Evolutionary conservation across 2,888 invertebrate genomes (phyloP), one percentile per base, ranked within the genome.

Genomic region (Phortica okadai): DNA sequence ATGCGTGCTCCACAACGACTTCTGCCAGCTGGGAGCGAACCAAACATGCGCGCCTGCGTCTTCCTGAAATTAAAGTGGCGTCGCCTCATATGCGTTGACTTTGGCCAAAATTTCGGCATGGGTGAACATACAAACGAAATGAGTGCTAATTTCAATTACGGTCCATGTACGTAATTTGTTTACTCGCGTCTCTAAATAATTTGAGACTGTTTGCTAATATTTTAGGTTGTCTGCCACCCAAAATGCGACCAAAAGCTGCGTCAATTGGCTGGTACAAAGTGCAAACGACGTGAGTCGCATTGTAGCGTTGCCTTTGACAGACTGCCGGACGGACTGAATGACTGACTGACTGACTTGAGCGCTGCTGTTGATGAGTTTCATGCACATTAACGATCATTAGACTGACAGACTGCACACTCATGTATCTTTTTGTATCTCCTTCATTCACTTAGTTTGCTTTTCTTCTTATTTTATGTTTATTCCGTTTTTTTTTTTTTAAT

Each of bases 91-190:
- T 50, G 50, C 50, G 8, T 8, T 8, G 50, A 50, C 50, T 50
- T 50, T 6, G 6, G 2, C 50, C 6, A 50, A 33, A 50, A 50
- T 50, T 50, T 50, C 50, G 50, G 50, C 50, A 1, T 50, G 50
- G 3, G 6, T 50, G 6, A 50, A 6, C 8, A 6, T 11, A 50
- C 10, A 50, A 50, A 14, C 8, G 14, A 33, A 11, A 33, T 66
- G 66, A 66, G 41, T 72, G 56, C 70, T 72, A 72, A 72, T 72
- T 72, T 72, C 70, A 72, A 72, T 72, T 72, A 54, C 70, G 70
- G 14, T 11, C 14, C 56, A 72, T 72, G 70, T 72, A 72, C 25
- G 33, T 72, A 72, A 72, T 72, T 72, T 72, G 70, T 72, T 72
- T 54, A 54, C n/a, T 54, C 54, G 14, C 21, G 44, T 54, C 44